Base-by-base conservation (phyloP, 2,888 invertebrate species). In the Leucoma salicis region DNA sequence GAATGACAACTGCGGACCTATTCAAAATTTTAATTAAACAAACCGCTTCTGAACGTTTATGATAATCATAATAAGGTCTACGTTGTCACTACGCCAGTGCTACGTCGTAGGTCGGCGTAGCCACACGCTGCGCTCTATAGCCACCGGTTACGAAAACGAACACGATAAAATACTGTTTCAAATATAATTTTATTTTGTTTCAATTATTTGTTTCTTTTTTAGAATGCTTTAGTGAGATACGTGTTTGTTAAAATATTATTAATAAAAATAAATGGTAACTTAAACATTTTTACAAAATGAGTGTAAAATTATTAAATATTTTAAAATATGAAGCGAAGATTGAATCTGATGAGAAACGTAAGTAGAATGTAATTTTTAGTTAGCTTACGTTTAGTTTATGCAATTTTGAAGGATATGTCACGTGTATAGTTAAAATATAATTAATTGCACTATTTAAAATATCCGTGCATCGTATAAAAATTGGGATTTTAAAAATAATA, bases 31-130 rank as follows among this genome's bases (percentile, higher is more conserved):
- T 46, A 54, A 51, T 46, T 48, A 5, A 57, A 53, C 35, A 47
- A 51, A 41, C 51, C 31, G 36, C 35, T 24, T 38, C 38, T 35
- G n/a, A 14, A 13, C 14, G 21, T 39, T 34, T 33, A 16, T 35
- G 31, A 28, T 37, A n/a, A 31, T 28, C 34, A 32, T 35, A 32
- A 33, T 41, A 32, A 41, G 31, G 32, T 35, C 51, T 53, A 53
- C 50, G 46, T 18, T 35, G 40, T 27, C 34, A 37, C 59, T 64
- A 63, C 68, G 70, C 59, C 84, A 88, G 87, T 88, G 79, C 83
- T 85, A 83, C 86, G 79, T 56, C 82, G 84, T 78, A 78, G 78
- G 62, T 67, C 74, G 69, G 61, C 78, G 82, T 77, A 79, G 83
- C 72, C 72, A 71, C 78, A 79, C 84, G 87, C 66, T 66, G 68